Evolutionary conservation across 2,797 vertebrate species (phyloP).

Genomic region (Halcyon leucocephala): DNA sequence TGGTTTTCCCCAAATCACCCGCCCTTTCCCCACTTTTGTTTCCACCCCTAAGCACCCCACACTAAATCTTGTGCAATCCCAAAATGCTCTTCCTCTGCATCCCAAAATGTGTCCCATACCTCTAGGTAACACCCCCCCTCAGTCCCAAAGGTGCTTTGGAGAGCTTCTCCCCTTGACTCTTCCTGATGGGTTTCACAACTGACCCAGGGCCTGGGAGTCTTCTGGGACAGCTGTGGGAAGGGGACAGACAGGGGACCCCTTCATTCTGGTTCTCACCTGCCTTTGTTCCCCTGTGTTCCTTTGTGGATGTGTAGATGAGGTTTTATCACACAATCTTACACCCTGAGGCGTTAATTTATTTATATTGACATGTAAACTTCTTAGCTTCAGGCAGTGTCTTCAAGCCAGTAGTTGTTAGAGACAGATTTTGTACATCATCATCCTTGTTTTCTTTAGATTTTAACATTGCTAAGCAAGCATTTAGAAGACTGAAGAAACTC

Average conservation of each 20-base stretch:
- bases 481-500: not conserved
- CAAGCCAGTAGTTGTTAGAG: not conserved
- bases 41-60: not conserved
- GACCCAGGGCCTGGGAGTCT: not conserved
- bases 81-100: not conserved
- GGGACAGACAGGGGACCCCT: not conserved
- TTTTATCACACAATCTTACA: not conserved
- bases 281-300: no score
- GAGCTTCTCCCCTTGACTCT: not conserved
- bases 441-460: not conserved
- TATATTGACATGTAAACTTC: fast-evolving
- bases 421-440: not conserved
- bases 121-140: fast-evolving
- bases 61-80: not conserved
- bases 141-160: not conserved
- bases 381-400: not conserved
- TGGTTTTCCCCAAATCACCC: not conserved
- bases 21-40: not conserved
- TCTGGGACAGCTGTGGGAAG: not conserved
- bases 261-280: not conserved
- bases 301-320: not conserved
- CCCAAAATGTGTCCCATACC: fast-evolving
- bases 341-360: not conserved
- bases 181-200: not conserved
- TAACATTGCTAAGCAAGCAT: not conserved